Evolutionary conservation across 1,140 invertebrate species (phyloP), one percentile per base, ranked within the genome.

Genomic region (Bicyclus anynana): DNA sequence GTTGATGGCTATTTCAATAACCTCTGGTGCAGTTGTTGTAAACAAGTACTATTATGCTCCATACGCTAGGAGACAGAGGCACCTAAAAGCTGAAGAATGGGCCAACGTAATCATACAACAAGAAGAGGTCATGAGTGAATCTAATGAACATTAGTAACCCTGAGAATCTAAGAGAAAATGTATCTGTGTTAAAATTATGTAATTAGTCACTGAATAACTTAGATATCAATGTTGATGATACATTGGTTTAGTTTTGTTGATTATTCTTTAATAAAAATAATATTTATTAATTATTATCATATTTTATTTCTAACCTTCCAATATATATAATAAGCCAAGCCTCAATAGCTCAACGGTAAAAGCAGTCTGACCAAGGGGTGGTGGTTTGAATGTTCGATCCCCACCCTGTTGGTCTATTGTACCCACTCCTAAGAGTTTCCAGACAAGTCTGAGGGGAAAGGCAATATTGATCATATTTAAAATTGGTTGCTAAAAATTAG

Each of bases 71-170:
- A 64, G 67, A 23, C 62, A 69, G 20, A 69, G 72, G 20, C 74
- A 72, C 40, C 40, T 48, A 18, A 47, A 57, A 59, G 71, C 76
- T 26, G 82, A 88, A 58, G 72, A 73, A 61, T 88, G 78, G 79
- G 84, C 83, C 4, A 72, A 79, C 37, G 61, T 55, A 51, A 75
- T 88, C 12, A 63, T 86, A 46, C 74, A 84, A 64, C 54, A 78
- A 42, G 82, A 88, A 63, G 80, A 88, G 68, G 55, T 48, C 44
- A 37, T 63, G 46, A 29, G 50, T 16, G 35, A 59, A 13, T 27
- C 57, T 5, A 2, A 7, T 26, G 50, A 49, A 40, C 20, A 13
- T 37, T n/a, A 20, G 9, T 38, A 48, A 23, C 17, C n/a, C 29
- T 18, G 23, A 26, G 37, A 9, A 18, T 37, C 17, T 20, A 33